A percentile compares a stretch with the other conserved stretches of the same genome.
These are phyloP conservation scores for Drosophila paramelanica DNA, from an alignment of 2,888 invertebrate species.

Conservation along the genomic window DNA sequence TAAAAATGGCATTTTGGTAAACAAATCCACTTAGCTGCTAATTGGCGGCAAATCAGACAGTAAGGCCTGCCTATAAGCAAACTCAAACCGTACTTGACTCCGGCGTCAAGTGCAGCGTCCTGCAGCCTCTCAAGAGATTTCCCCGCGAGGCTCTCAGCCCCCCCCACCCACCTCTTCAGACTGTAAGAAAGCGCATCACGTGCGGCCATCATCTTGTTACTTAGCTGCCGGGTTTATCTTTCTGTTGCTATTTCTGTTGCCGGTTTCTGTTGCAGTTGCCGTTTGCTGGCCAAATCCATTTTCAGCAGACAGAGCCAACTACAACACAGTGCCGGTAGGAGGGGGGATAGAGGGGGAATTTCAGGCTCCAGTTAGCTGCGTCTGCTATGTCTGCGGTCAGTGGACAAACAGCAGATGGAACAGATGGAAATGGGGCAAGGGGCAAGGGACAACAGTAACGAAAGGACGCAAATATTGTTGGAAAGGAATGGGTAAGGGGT, in stretches of 20 bases:
- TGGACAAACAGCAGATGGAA: conserved; percentile 47
- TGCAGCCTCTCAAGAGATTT: not conserved
- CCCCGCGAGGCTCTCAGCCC: too few species aligned
- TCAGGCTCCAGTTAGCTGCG: conserved; percentile 30
- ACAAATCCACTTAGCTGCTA: conserved; percentile 77
- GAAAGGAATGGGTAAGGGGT: not conserved
- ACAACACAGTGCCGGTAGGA: not conserved
- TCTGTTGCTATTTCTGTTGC: conserved; percentile 2
- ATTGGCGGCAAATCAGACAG: conserved; percentile 75
- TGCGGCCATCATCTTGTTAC: conserved; percentile 65
- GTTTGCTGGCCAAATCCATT: conserved; percentile 66
- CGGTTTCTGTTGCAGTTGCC: conserved; percentile 23
- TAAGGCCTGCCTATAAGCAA: conserved; percentile 10
- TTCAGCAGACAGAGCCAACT: conserved; percentile 41
- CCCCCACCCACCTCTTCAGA: not conserved
- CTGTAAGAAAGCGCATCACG: conserved; percentile 56
- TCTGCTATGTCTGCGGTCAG: conserved; percentile 46
- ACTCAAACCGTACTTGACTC: not conserved
- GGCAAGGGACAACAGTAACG: not conserved
- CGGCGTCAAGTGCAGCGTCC: conserved; percentile 17
- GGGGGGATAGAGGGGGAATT: not conserved
- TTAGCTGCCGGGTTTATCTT: conserved; percentile 55
- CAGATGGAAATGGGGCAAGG: not conserved
- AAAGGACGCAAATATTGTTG: conserved; percentile 12
- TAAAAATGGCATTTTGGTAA: conserved; percentile 56